These are phyloP conservation scores for Cerastis rubricosa DNA, from an alignment of 2,888 invertebrate genomes.

Conservation along the genomic window DNA sequence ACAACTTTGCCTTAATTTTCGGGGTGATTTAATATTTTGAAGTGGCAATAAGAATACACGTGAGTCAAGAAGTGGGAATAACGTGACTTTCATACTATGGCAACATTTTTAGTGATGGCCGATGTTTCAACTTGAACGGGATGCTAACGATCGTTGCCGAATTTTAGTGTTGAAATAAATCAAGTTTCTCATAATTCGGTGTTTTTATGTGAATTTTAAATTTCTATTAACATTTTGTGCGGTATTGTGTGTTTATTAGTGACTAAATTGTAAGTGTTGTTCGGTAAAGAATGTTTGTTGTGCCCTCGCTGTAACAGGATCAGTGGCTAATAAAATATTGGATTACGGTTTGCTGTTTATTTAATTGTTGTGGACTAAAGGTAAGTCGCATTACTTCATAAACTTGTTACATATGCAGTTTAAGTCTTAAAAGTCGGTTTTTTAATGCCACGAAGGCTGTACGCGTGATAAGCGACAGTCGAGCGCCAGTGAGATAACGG, in stretches of 20 bases:
- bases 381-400: constrained; percentile 76
- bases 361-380: constrained; percentile 82
- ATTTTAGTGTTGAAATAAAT: constrained; percentile 84
- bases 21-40: constrained; percentile 45
- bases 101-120: constrained; percentile 89
- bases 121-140: constrained; percentile 85
- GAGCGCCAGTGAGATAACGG: constrained; percentile 85
- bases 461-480: constrained; percentile 77
- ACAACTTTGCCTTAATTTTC: not conserved
- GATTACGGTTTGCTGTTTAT: constrained; percentile 88
- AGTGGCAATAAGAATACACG: constrained; percentile 77
- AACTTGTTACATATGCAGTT: constrained; percentile 41
- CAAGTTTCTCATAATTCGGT: constrained; percentile 84
- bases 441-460: constrained; percentile 83
- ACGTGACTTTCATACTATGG: constrained; percentile 81
- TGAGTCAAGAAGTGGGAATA: constrained; percentile 77
- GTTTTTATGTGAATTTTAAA: constrained; percentile 79
- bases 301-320: constrained; percentile 88
- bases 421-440: constrained; percentile 58
- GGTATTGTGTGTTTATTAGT: constrained; percentile 80
- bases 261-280: constrained; percentile 82
- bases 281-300: constrained; percentile 86
- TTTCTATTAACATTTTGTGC: constrained; percentile 77
- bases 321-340: constrained; percentile 87
- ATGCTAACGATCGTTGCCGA: constrained; percentile 81